phyloP scores from a whole-genome alignment of 2,797 vertebrate genomes.

The Dryobates pubescens region DNA sequence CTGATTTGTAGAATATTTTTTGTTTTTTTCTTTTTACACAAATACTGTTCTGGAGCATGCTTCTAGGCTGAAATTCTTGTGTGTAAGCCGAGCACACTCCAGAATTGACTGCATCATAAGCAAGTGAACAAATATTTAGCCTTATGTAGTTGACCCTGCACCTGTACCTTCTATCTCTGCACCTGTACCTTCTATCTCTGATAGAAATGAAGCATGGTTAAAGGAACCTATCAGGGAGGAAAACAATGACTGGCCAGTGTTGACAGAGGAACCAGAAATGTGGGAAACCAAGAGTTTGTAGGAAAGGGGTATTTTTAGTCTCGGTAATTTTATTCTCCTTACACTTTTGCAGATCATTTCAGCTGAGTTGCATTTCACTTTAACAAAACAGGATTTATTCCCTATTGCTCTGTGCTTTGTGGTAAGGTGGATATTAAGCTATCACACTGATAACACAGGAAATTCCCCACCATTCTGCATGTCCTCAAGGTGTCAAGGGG shows the following conservation, averaged over 20 bases:
- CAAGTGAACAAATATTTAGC: neutral
- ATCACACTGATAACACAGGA: neutral
- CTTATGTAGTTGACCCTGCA: neutral
- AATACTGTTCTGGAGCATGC: neutral
- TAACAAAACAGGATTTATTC: neutral
- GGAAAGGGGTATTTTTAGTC: neutral
- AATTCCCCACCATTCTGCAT: neutral
- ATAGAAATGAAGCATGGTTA: neutral
- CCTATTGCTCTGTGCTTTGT: neutral
- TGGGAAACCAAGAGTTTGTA: neutral
- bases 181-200: neutral
- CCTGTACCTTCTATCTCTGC: neutral
- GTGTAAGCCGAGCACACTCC: neutral
- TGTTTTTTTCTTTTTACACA: neutral
- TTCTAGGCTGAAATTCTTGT: neutral
- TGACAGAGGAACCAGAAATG: neutral
- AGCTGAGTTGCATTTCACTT: neutral
- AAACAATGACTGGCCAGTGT: neutral
- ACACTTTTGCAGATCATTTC: neutral
- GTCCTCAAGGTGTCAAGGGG: neutral
- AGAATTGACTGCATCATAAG: neutral
- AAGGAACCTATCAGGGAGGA: neutral
- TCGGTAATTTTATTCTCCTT: neutral
- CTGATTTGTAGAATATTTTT: neutral
- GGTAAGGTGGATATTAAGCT: neutral